phyloP scores from a whole-genome alignment of 2,888 invertebrate species.

The Andrena hattorfiana region DNA sequence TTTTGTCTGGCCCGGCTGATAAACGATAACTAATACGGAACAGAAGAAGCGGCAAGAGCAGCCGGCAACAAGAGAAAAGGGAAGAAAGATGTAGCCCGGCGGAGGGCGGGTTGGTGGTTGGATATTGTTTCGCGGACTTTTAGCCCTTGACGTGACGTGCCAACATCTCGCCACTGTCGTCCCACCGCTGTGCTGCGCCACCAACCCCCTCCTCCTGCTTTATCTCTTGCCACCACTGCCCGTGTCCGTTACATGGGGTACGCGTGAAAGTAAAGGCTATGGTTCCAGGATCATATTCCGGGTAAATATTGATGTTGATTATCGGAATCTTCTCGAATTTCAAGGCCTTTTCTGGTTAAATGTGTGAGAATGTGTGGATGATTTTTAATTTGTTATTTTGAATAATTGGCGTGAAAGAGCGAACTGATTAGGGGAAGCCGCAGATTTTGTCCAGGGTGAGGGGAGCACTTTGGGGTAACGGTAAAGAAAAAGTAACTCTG shows the following conservation, averaged over 20 bases:
- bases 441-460: no score
- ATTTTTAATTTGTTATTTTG: neutral
- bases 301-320: neutral
- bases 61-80: constrained; percentile 53
- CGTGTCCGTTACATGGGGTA: constrained; percentile 20
- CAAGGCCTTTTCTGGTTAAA: neutral
- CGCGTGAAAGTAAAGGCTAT: constrained; percentile 5
- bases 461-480: no score
- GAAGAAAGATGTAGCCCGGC: constrained; percentile 50
- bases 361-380: no score
- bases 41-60: constrained; percentile 59
- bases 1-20: constrained; percentile 78
- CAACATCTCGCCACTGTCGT: constrained; percentile 62
- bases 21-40: constrained; percentile 84
- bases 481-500: no score
- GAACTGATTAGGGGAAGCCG: neutral
- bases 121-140: constrained; percentile 83
- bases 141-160: constrained; percentile 72
- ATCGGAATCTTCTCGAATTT: neutral
- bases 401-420: neutral
- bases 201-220: constrained; percentile 32
- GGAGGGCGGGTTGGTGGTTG: constrained; percentile 57
- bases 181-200: constrained; percentile 15
- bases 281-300: neutral
- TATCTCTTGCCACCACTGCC: constrained; percentile 27